Conservation (phyloP, 2,888 invertebrate species). For the Drosophila fulvimacula region DNA sequence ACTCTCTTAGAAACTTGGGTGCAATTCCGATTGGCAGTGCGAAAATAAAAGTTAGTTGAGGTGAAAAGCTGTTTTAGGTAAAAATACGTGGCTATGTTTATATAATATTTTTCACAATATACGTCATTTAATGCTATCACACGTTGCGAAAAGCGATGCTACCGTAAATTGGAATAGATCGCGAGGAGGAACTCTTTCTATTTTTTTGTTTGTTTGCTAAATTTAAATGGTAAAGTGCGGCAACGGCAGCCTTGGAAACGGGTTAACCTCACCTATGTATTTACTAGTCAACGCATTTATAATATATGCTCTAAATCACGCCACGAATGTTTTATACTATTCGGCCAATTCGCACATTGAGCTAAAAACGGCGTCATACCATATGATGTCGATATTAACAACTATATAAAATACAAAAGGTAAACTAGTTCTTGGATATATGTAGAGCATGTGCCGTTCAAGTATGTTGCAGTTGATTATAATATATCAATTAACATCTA, state of each 20-base stretch:
- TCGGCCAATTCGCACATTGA: neutral
- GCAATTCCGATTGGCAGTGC: too few relatives aligned
- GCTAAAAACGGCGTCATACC: neutral
- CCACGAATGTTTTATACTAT: neutral
- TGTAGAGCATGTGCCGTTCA: neutral
- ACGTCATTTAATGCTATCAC: too few relatives aligned
- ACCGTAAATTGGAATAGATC: neutral
- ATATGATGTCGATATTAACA: neutral
- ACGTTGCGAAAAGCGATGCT: too few relatives aligned
- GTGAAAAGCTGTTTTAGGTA: too few relatives aligned
- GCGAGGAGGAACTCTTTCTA: too few relatives aligned
- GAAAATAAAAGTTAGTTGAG: too few relatives aligned
- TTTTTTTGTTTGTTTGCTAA: neutral
- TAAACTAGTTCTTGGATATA: neutral
- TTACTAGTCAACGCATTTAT: neutral
- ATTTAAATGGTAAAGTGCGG: constrained; percentile 1
- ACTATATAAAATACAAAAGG: neutral
- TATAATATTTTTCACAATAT: too few relatives aligned
- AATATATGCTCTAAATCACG: neutral
- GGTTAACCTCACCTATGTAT: neutral
- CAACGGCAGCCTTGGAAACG: neutral
- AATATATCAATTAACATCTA: neutral
- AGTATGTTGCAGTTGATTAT: too few relatives aligned
- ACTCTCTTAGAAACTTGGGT: too few relatives aligned
- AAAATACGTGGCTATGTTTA: too few relatives aligned